A percentile compares a stretch with the other conserved stretches of the same genome.
Evolutionary conservation across 2,888 invertebrate species (phyloP).

Genomic region (Tenthredo scrophulariae): DNA sequence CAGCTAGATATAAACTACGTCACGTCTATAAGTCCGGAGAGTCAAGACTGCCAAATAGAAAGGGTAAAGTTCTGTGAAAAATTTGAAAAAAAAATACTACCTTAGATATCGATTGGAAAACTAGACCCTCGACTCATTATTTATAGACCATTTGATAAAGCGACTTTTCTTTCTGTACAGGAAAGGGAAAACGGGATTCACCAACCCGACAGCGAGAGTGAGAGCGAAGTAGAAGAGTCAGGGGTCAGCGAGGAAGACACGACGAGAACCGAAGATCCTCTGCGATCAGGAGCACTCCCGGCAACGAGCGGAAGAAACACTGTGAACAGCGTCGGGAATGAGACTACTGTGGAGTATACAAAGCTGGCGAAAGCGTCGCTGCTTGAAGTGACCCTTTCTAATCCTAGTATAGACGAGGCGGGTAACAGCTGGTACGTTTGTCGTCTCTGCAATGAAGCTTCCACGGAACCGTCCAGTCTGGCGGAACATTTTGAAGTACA

Average conservation of each 20-base stretch:
- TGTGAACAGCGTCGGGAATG: conserved; percentile 61
- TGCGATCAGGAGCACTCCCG: conserved; percentile 63
- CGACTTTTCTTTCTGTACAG: conserved; percentile 56
- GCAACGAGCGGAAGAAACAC: conserved; percentile 69
- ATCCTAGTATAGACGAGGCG: conserved; percentile 73
- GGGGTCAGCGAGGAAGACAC: conserved; percentile 61
- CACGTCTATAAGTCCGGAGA: conserved; percentile 70
- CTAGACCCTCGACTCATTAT: background rate
- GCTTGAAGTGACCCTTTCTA: conserved; percentile 69
- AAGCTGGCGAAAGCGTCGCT: conserved; percentile 70
- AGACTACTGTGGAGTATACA: conserved; percentile 71
- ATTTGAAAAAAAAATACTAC: too few species aligned
- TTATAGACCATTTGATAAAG: background rate
- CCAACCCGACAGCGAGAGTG: conserved; percentile 61
- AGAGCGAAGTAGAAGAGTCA: conserved; percentile 66
- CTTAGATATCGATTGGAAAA: too few species aligned
- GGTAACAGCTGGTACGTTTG: conserved; percentile 74
- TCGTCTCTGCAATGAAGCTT: conserved; percentile 75
- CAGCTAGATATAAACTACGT: conserved; percentile 76
- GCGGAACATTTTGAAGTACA: conserved; percentile 73
- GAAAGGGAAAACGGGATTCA: conserved; percentile 64
- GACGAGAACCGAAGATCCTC: conserved; percentile 57
- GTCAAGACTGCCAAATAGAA: conserved; percentile 59
- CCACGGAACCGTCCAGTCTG: conserved; percentile 70
- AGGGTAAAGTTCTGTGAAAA: background rate